Percentiles rank a stretch among this genome's conserved stretches.
phyloP scores from a whole-genome alignment of 2,113 vertebrate species.

The Mellivora capensis region DNA sequence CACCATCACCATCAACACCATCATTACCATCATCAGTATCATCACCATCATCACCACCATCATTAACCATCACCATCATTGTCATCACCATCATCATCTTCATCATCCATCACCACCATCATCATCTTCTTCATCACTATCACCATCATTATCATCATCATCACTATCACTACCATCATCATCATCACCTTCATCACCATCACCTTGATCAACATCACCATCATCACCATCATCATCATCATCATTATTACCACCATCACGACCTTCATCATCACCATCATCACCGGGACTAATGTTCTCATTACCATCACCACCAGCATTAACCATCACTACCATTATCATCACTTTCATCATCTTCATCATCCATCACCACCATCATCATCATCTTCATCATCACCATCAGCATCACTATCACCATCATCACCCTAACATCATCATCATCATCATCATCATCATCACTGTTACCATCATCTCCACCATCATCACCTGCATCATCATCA shows the following conservation, averaged over 20 bases:
- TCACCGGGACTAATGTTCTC: rapidly evolving
- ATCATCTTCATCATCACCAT: rapidly evolving
- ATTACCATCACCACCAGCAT: rapidly evolving
- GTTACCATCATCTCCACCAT: neutral
- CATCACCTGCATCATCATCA: neutral
- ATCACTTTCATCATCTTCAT: rapidly evolving
- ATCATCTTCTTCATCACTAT: rapidly evolving
- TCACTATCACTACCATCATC: rapidly evolving
- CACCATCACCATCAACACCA: neutral
- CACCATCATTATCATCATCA: rapidly evolving
- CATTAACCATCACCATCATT: rapidly evolving
- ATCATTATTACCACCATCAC: rapidly evolving
- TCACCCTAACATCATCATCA: neutral
- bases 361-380: rapidly evolving
- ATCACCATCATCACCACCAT: rapidly evolving
- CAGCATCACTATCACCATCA: neutral
- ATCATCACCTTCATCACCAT: neutral
- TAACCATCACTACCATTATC: rapidly evolving
- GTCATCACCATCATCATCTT: too few relatives aligned
- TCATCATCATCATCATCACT: neutral
- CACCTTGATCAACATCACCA: rapidly evolving
- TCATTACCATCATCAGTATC: rapidly evolving
- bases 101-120: too few relatives aligned
- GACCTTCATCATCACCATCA: rapidly evolving
- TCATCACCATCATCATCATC: rapidly evolving